A percentile compares a stretch with the other conserved stretches of the same genome.
These are phyloP conservation scores for Nibea coibor DNA, from an alignment of 2,113 vertebrate species.

Conservation along the genomic window DNA sequence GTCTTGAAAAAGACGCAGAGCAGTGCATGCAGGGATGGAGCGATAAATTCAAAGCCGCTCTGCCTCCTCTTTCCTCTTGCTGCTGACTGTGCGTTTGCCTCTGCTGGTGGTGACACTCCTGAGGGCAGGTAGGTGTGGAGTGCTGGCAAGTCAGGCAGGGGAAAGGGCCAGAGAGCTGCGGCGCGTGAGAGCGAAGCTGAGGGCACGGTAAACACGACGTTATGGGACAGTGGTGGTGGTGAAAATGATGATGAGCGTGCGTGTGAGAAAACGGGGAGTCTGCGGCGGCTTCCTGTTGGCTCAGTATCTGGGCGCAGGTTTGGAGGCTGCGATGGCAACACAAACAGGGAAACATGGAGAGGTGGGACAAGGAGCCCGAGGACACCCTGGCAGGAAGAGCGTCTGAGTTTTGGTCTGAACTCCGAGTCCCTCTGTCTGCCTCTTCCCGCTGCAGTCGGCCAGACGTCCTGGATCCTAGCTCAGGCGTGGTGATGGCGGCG, in stretches of 20 bases:
- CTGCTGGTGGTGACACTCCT: constrained; percentile 71
- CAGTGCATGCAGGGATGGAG: constrained; percentile 85
- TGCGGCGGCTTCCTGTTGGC: constrained; percentile 57
- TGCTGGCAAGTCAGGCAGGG: constrained; percentile 79
- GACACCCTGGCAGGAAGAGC: constrained; percentile 40
- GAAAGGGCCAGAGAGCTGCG: constrained; percentile 64
- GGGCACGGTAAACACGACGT: constrained; percentile 74
- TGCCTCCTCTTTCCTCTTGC: constrained; percentile 38
- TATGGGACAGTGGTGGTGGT: constrained; percentile 81
- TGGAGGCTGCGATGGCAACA: constrained; percentile 78
- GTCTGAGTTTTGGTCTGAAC: constrained; percentile 28
- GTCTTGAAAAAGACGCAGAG: constrained; percentile 79
- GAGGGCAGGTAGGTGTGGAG: constrained; percentile 70
- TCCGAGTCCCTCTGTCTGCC: constrained; percentile 50
- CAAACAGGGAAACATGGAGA: constrained; percentile 78
- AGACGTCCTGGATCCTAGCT: constrained; percentile 19
- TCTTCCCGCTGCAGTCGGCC: constrained; percentile 51
- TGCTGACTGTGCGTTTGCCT: constrained; percentile 56
- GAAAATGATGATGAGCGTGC: constrained; percentile 75
- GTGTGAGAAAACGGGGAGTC: constrained; percentile 63
- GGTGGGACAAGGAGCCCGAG: constrained; percentile 52
- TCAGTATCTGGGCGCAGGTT: constrained; percentile 67
- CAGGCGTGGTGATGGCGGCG: constrained; percentile 26
- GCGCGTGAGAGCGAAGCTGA: constrained; percentile 55
- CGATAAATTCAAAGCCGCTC: background rate